Percentiles rank a stretch among this genome's conserved stretches.
Conservation (phyloP, 2,888 invertebrate genomes). For the Agapostemon virescens region DNA sequence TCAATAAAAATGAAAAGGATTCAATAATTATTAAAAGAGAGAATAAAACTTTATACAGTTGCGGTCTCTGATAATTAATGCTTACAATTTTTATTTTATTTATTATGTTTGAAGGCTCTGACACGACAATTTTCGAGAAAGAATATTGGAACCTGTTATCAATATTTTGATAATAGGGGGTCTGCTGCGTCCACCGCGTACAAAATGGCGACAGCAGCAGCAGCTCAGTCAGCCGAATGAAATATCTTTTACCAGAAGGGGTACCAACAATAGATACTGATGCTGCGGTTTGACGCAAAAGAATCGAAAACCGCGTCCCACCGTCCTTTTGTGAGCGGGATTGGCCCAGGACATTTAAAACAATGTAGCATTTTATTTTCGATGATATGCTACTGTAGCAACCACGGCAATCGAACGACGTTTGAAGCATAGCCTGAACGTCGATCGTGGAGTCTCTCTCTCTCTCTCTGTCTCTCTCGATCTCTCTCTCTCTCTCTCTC, state of each 20-base stretch:
- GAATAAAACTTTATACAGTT: too few species aligned
- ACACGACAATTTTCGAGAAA: not conserved
- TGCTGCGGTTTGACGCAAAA: not conserved
- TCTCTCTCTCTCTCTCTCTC: too few species aligned
- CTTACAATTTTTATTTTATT: too few species aligned
- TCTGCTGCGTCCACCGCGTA: too few species aligned
- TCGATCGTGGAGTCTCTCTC: not conserved
- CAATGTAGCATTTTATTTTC: constrained; percentile 13
- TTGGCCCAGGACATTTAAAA: constrained; percentile 8
- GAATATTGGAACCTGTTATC: not conserved
- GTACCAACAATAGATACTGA: not conserved
- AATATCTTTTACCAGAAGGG: not conserved
- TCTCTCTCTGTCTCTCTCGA: too few species aligned
- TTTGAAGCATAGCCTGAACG: not conserved
- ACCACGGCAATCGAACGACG: not conserved
- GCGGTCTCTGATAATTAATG: too few species aligned
- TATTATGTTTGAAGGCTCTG: too few species aligned
- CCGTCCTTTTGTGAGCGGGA: not conserved
- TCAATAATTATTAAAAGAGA: too few species aligned
- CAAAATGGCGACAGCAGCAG: not conserved
- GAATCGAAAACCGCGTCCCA: not conserved
- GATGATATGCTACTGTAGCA: not conserved
- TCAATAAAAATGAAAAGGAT: too few species aligned
- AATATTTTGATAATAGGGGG: not conserved
- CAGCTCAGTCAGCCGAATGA: not conserved